Base-by-base conservation (phyloP, 1,140 invertebrate species). In the Eurytemora carolleeae region DNA sequence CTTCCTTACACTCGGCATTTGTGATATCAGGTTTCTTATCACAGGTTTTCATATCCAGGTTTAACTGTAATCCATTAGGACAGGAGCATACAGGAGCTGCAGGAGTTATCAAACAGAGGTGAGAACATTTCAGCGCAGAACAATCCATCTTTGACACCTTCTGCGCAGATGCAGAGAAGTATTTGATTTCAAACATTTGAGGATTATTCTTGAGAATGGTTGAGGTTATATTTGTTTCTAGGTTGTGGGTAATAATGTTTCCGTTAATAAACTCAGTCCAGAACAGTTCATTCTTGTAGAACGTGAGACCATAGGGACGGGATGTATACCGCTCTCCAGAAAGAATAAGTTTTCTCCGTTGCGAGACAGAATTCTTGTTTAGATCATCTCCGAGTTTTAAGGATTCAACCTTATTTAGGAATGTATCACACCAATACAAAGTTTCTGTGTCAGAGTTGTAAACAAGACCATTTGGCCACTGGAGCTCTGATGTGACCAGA, bases 251-350 rank as follows among this genome's bases (percentile, higher is more conserved):
- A 64, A 76, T 75, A 17, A 85, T 70, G 23, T 70, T 69, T 21
- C 80, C 80, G 67, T 77, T 74, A 53, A 76, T 73, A 67, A 78
- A 78, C 73, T 79, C 77, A 19, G 77, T 75, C 76, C 76, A 79
- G 64, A 72, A 78, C 3, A 79, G 56, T 60, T 66, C 68, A 58
- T 72, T 67, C 53, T 73, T 65, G 63, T 71, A 68, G 64, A 72
- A 69, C n/a, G 72, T 74, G 2, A 79, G 59, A n/a, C 77, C 76
- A 68, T 76, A 78, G 1, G 77, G 77, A 67, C 84, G 73, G 2
- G 75, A 70, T 57, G 78, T 71, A 68, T 74, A 65, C n/a, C n/a
- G n/a, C 18, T 68, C 60, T 22, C 64, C 61, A 44, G 67, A 62
- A 57, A 66, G 63, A 58, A 68, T 67, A 15, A 71, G 59, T n/a